These are phyloP conservation scores for Chromoteleia sp. DNA, from an alignment of 2,888 invertebrate species.

Conservation along the genomic window DNA sequence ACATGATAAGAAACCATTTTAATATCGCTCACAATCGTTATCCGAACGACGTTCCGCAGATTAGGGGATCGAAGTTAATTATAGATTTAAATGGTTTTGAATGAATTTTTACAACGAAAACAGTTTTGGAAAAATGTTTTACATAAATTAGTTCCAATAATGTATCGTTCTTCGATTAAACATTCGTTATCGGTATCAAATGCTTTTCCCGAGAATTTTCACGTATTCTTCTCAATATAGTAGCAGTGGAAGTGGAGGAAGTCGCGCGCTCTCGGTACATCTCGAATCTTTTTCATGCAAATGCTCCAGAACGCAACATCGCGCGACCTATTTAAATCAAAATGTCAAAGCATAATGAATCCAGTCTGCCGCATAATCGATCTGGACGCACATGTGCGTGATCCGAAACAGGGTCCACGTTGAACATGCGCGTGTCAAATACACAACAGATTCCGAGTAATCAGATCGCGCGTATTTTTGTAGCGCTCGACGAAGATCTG, in stretches of 20 bases:
- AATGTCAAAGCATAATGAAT: constrained; percentile 60
- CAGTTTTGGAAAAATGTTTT: too few relatives aligned
- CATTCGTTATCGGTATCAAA: too few relatives aligned
- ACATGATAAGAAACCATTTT: too few relatives aligned
- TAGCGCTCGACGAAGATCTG: background rate
- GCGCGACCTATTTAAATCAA: constrained; percentile 41
- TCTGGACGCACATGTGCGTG: constrained; percentile 34
- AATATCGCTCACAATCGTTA: too few relatives aligned
- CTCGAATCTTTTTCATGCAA: constrained; percentile 32
- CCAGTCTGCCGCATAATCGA: constrained; percentile 31
- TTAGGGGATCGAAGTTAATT: too few relatives aligned
- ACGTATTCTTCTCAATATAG: constrained; percentile 1
- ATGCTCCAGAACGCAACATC: constrained; percentile 27
- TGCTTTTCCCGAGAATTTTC: background rate
- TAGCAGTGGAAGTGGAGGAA: background rate
- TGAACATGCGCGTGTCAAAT: background rate
- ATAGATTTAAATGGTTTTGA: too few relatives aligned
- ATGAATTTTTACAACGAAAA: too few relatives aligned
- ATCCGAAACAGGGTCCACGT: constrained; percentile 21
- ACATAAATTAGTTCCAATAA: too few relatives aligned
- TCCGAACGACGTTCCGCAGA: too few relatives aligned
- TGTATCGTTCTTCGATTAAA: too few relatives aligned
- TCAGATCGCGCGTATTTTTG: background rate
- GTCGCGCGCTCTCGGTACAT: background rate
- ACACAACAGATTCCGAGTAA: background rate